Base-by-base conservation (phyloP, 2,797 vertebrate species). In the Melanitta fusca region DNA sequence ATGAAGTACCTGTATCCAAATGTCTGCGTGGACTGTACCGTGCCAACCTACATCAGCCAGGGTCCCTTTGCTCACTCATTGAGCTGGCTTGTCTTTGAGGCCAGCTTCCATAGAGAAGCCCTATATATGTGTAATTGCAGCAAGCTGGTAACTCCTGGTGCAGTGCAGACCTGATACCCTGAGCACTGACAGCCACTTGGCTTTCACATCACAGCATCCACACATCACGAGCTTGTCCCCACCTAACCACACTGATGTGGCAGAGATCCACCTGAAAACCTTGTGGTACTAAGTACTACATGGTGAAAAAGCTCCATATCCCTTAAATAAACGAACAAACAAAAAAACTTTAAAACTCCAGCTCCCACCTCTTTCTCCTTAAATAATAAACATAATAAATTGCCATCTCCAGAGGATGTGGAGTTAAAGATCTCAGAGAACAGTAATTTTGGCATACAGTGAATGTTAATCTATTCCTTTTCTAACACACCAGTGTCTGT, bases 391-490 rank as follows among this genome's bases (percentile, higher is more conserved):
- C 77, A 58, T 53, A 82, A 91, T 60, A 51, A 78, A 91, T 54
- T 56, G 57, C 45, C 15, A 8, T 70, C 75, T 93, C 39, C 75
- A 81, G 71, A 70, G 84, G 66, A 91, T 41, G 53, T 41, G 47
- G 56, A 85, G 62, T 36, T 66, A 75, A 74, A 85, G 77, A 82
- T 82, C 45, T 34, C 5, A 32, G 75, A 80, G 72, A 78, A 34
- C 19, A 53, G 64, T 38, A 62, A 38, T 74, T 75, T 57, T 61
- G 91, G 68, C 77, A 54, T 32, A 60, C 4, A 58, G 47, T 16
- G 58, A 86, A 89, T 86, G 85, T 86, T 95, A 80, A 95, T 88
- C 57, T 79, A 38, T 74, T 80, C 88, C 53, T 61, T 81, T 61
- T 85, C 85, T 61, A 71, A 85, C 68, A 79, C 85, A 71, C 54